phyloP scores from a whole-genome alignment of 64 coral and sea anemone genomes.

The Montipora foliosa region DNA sequence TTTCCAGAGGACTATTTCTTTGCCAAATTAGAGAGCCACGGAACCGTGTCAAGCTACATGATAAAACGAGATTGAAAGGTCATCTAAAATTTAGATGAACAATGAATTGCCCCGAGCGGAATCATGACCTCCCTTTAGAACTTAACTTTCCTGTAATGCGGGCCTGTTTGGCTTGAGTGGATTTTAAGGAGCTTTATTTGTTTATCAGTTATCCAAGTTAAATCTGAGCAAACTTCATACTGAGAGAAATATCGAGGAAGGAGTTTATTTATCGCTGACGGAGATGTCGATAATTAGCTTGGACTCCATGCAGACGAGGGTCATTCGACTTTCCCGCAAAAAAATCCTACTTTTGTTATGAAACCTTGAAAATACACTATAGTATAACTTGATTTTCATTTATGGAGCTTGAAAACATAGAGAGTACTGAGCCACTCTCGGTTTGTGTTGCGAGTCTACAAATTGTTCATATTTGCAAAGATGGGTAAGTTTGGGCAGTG shows the following conservation, averaged over 20 bases:
- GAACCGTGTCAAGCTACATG: not conserved
- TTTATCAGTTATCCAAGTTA: not conserved
- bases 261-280: conserved; percentile 16
- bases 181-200: not conserved
- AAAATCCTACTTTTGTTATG: no score
- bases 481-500: not conserved
- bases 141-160: not conserved
- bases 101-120: conserved; percentile 26
- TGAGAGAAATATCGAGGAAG: not conserved
- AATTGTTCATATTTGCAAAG: not conserved
- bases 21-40: conserved; percentile 1
- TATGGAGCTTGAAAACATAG: not conserved
- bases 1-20: not conserved
- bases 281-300: conserved; percentile 11
- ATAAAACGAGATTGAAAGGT: not conserved
- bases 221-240: not conserved
- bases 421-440: not conserved
- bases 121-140: not conserved
- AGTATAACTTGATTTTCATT: not conserved
- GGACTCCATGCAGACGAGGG: not conserved
- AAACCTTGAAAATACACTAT: not conserved
- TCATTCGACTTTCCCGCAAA: no score
- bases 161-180: not conserved
- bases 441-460: not conserved
- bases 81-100: conserved; percentile 32